A percentile compares a stretch with the other conserved stretches of the same genome.
Evolutionary conservation across 1,140 invertebrate genomes (phyloP).

Genomic region (Drosophila pandora): DNA sequence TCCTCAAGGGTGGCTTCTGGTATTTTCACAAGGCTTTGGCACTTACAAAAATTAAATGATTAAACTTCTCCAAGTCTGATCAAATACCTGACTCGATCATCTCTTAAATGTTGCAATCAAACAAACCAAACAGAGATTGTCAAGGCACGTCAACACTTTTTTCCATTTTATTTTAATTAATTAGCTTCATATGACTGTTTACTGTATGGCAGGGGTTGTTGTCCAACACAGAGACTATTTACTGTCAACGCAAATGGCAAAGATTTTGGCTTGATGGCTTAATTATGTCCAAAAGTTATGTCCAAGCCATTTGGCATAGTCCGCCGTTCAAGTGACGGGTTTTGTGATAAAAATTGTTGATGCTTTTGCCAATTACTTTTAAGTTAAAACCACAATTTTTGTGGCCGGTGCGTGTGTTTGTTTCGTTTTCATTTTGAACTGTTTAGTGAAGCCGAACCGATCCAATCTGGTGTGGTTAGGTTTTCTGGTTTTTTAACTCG

Average conservation of each 20-base stretch:
- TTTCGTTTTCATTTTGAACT: neutral
- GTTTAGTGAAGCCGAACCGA: slow-evolving; percentile 8
- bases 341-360: slow-evolving; percentile 54
- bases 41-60: neutral
- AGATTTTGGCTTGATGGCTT: slow-evolving; percentile 72
- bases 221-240: slow-evolving; percentile 51
- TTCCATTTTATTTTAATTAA: slow-evolving; percentile 65
- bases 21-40: neutral
- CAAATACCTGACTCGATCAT: slow-evolving; percentile 7
- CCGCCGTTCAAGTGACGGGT: slow-evolving; percentile 48
- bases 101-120: slow-evolving; percentile 41
- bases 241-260: slow-evolving; percentile 78
- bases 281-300: slow-evolving; percentile 79
- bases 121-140: slow-evolving; percentile 32
- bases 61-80: neutral
- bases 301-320: slow-evolving; percentile 52
- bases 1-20: neutral
- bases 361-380: slow-evolving; percentile 47
- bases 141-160: slow-evolving; percentile 27
- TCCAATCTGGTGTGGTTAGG: slow-evolving; percentile 22
- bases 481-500: slow-evolving; percentile 20
- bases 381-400: slow-evolving; percentile 12
- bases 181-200: slow-evolving; percentile 35
- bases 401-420: neutral
- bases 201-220: slow-evolving; percentile 16